Base-by-base conservation (phyloP, 2,888 invertebrate species). In the Eupithecia insigniata region DNA sequence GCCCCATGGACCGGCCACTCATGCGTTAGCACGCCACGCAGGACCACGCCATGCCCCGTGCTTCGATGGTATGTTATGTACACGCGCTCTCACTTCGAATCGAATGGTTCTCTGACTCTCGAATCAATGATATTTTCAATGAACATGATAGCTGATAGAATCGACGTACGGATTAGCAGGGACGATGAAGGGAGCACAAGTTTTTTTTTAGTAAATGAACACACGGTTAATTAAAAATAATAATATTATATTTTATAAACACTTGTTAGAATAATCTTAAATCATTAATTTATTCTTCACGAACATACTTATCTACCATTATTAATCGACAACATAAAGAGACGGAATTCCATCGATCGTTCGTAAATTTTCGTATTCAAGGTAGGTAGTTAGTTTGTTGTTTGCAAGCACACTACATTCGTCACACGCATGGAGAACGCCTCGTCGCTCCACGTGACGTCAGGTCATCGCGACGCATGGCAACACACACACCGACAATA, bases 241-340 rank as follows among this genome's bases (percentile, higher is more conserved):
- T 94, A 93, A 94, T 93, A 94, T 79, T 94, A 94, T 94, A 94
- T 94, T 92, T 85, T 93, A 94, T 94, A 94, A 94, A 94, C 94
- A 94, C 94, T 94, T 93, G 93, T 94, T 93, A 94, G 93, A 94
- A 92, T 93, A 93, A 91, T 93, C 92, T 92, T 92, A 93, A 91
- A 90, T 92, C 91, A 93, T 94, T 92, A 93, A 93, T 92, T 94
- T 90, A 92, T 89, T 92, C 90, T 89, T 92, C 92, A 92, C 92
- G 91, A 90, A 92, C 93, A 92, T 93, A 93, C 89, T 92, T 91
- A 92, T 89, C 90, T 89, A 89, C 74, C 78, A 67, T 90, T 84
- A 91, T 90, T 88, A 92, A 91, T 91, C 90, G 90, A 92, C 89
- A 92, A 91, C 88, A 90, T 90, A 87, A 85, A 87, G 89, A 91